phyloP scores from a whole-genome alignment of 2,888 invertebrate species.

The Tiliacea aurago region DNA sequence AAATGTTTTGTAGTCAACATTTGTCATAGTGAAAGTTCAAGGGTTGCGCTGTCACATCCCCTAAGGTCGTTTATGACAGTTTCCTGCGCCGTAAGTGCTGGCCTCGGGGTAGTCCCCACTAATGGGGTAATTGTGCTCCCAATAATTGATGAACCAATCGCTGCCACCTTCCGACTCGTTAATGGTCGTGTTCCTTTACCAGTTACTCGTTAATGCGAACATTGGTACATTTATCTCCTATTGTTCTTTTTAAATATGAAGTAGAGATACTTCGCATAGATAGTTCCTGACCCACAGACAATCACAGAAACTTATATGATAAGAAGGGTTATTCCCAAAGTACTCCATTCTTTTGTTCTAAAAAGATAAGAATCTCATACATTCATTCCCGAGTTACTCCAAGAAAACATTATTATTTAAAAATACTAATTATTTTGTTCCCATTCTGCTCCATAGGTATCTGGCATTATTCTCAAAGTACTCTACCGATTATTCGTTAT shows the following conservation, averaged over 20 bases:
- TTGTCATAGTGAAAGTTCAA: conserved; percentile 46
- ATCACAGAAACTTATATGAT: conserved; percentile 25
- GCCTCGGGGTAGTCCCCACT: conserved; percentile 74
- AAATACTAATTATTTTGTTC: no score
- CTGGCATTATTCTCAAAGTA: no score
- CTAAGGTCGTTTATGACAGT: conserved; percentile 72
- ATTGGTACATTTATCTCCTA: not conserved
- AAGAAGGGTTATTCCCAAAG: no score
- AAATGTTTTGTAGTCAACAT: conserved; percentile 18
- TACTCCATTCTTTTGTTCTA: no score
- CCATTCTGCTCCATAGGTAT: no score
- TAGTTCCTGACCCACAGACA: not conserved
- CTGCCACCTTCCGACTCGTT: conserved; percentile 76
- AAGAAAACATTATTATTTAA: no score
- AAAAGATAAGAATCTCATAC: no score
- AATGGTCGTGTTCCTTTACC: conserved; percentile 69
- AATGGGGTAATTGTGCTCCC: conserved; percentile 83
- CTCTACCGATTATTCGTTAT: no score
- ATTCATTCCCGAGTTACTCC: no score
- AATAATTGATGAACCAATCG: conserved; percentile 81
- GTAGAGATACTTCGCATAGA: not conserved
- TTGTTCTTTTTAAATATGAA: conserved; percentile 29
- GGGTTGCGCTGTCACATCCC: conserved; percentile 50
- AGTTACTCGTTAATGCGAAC: conserved; percentile 40
- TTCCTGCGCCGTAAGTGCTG: conserved; percentile 73